These are phyloP conservation scores for Falco naumanni DNA, from an alignment of 2,797 vertebrate genomes.

Conservation along the genomic window DNA sequence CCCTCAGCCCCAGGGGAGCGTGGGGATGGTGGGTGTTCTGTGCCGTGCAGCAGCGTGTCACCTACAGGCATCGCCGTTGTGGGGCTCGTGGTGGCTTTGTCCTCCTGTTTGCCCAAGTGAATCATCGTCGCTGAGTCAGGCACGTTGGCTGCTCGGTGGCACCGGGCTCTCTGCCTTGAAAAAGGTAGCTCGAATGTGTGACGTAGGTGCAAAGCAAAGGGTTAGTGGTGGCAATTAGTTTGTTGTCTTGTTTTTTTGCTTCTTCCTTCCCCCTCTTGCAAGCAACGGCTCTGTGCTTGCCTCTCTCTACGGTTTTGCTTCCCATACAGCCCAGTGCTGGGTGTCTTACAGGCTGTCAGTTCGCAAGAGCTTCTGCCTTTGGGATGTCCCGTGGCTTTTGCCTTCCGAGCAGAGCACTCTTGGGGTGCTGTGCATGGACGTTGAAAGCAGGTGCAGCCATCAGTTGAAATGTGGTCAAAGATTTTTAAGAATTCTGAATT, in stretches of 20 bases:
- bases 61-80: fast-evolving
- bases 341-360: background rate
- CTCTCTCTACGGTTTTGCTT: background rate
- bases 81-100: background rate
- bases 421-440: fast-evolving
- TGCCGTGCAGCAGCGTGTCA: background rate
- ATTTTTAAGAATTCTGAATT: background rate
- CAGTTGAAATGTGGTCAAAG: fast-evolving
- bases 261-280: background rate
- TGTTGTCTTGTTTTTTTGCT: background rate
- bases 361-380: background rate
- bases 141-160: background rate
- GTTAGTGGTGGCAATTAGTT: background rate
- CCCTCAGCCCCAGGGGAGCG: fast-evolving
- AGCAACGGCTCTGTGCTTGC: background rate
- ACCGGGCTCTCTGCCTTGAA: background rate
- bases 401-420: background rate
- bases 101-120: slow-evolving; percentile 43
- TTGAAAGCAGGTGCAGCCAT: background rate
- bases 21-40: background rate
- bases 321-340: fast-evolving
- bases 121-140: slow-evolving; percentile 9
- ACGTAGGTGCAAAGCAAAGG: background rate
- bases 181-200: background rate
- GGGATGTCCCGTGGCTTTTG: background rate